Base-by-base conservation (phyloP, 2,797 vertebrate genomes). In the Anisognathus igniventris region DNA sequence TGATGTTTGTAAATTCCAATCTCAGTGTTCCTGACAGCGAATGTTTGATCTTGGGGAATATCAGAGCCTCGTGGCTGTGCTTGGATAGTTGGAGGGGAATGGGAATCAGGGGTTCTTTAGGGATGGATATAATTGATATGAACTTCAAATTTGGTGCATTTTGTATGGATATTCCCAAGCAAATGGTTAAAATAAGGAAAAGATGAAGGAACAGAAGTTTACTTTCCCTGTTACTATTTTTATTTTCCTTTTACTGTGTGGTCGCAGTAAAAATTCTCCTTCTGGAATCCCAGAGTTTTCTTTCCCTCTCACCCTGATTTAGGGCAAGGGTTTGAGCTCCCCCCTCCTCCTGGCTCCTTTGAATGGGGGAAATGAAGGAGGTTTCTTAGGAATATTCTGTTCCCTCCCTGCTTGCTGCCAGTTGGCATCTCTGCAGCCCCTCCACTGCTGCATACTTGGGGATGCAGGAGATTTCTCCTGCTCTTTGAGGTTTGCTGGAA, bases 301-400 rank as follows among this genome's bases (percentile, higher is more conserved):
- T 90, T 91, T 93, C 56, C 73, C 65, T 83, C 74, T 78, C 83
- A 15, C 75, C 51, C 94, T 76, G 54, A 50, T 94, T 92, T 60
- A 84, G 68, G 80, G 76, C 66, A 71, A 85, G 90, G 79, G 45
- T 84, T 88, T 78, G 87, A 77, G 76, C 44, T 66, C 35, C 68
- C 66, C 66, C 27, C 45, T n/a, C 10, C 70, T 45, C 73, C 50
- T 27, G 8, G 31, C 53, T 76, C 86, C 58, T 90, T 65, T n/a
- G 33, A 27, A 25, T 56, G 78, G 45, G 85, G 86, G 64, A 86
- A 66, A 83, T 15, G 39, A 89, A 89, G 87, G 88, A 90, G 75
- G 23, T 91, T 96, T 87, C 65, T 95, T 39, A 50, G 65, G 93
- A 94, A 89, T 88, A 56, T 57, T 90, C 60, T 50, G 86, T 65